These are phyloP conservation scores for Rhagologus leucostigma DNA, from an alignment of 2,113 vertebrate species.

Conservation along the genomic window DNA sequence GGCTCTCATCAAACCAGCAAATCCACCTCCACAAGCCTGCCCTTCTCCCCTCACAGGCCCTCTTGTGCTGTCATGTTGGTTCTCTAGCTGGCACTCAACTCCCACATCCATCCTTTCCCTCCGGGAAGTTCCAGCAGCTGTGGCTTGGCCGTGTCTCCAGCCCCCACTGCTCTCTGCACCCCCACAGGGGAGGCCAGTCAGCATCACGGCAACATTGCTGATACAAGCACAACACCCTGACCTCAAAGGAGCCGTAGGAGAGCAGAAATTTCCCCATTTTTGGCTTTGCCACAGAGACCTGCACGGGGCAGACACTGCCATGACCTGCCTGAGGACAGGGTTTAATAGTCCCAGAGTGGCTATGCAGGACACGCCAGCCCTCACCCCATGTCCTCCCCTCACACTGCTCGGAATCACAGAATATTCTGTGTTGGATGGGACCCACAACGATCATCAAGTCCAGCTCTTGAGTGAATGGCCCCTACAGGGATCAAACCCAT, in stretches of 20 bases:
- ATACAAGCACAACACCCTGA: not conserved
- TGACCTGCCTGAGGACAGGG: fast-evolving
- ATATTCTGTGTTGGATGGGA: not conserved
- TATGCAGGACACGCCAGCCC: not conserved
- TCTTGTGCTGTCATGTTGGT: not conserved
- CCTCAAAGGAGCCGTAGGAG: not conserved
- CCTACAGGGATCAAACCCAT: not conserved
- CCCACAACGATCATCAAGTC: not conserved
- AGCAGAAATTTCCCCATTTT: not conserved
- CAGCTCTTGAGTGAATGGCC: not conserved
- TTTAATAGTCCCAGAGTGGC: not conserved
- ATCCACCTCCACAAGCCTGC: not conserved
- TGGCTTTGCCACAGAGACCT: not conserved
- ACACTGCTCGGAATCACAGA: not conserved
- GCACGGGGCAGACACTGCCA: not conserved
- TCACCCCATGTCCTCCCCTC: not conserved
- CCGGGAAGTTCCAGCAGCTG: fast-evolving
- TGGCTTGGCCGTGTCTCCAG: not conserved
- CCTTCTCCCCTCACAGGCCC: not conserved
- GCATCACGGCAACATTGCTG: not conserved
- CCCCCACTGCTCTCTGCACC: not conserved
- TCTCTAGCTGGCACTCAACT: not conserved
- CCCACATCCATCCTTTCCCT: not conserved
- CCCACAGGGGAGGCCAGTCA: not conserved
- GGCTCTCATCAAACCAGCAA: not conserved